Conservation (phyloP, 2,888 invertebrate species). For the Listrodromus nycthemerus region DNA sequence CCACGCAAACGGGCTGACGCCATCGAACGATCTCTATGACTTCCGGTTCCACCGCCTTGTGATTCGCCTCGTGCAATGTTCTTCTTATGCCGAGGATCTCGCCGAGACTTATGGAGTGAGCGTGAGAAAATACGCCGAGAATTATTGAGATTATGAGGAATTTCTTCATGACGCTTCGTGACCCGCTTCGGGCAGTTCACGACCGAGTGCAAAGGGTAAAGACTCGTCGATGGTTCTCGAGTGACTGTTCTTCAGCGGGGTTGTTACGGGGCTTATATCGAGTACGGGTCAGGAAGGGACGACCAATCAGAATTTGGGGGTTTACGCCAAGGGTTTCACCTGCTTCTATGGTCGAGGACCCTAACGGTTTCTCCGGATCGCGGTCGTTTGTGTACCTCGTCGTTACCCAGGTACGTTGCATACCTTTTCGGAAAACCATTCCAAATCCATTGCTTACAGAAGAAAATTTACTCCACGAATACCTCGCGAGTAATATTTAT, state of each 20-base stretch:
- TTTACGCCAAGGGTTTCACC: not conserved
- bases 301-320: not conserved
- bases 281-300: not conserved
- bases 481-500: not conserved
- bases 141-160: conserved; percentile 12
- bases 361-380: conserved; percentile 3
- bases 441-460: not conserved
- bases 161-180: conserved; percentile 25
- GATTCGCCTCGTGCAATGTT: conserved; percentile 1
- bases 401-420: not conserved
- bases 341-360: conserved; percentile 2
- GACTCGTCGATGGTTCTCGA: not conserved
- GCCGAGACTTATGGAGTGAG: conserved; percentile 38
- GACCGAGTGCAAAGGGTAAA: not conserved
- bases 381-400: not conserved
- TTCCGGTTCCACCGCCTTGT: conserved; percentile 41
- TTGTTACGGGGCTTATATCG: conserved; percentile 17
- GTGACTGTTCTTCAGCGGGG: not conserved
- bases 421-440: not conserved
- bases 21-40: conserved; percentile 71
- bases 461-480: not conserved
- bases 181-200: not conserved
- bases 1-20: conserved; percentile 73
- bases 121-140: conserved; percentile 4
- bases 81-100: conserved; percentile 56